Percentiles rank a stretch among this genome's conserved stretches.
Evolutionary conservation across 2,113 vertebrate species (phyloP).

Genomic region (Tachysurus fulvidraco): DNA sequence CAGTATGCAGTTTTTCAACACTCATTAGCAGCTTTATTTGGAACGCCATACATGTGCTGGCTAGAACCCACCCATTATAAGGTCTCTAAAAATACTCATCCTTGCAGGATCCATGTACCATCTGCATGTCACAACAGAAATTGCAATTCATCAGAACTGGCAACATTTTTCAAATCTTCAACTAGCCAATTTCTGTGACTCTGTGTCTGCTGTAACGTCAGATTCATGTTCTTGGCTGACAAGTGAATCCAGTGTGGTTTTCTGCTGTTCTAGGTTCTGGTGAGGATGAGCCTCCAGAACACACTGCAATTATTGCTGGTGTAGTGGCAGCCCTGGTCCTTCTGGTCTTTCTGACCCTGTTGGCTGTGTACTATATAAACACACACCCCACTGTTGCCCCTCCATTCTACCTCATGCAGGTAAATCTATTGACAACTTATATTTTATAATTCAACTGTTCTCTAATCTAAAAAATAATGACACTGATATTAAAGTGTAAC

Average conservation of each 20-base stretch:
- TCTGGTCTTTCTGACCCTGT: slow-evolving; percentile 78
- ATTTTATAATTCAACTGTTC: not conserved
- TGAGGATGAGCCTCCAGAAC: slow-evolving; percentile 66
- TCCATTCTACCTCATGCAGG: slow-evolving; percentile 91
- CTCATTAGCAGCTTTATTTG: not conserved
- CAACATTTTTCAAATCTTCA: not conserved
- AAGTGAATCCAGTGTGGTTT: not conserved
- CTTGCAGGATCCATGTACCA: not conserved
- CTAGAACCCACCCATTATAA: not conserved
- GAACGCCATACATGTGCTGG: not conserved
- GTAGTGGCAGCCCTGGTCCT: slow-evolving; percentile 81
- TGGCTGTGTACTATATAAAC: slow-evolving; percentile 87
- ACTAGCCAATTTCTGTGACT: not conserved
- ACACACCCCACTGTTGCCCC: slow-evolving; percentile 82
- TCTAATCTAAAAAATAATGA: not conserved
- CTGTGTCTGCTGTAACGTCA: not conserved
- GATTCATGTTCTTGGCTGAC: not conserved
- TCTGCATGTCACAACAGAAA: slow-evolving; percentile 1
- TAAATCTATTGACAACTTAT: slow-evolving; percentile 54
- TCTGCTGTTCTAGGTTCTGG: slow-evolving; percentile 40
- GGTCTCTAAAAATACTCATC: not conserved
- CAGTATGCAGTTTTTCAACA: not conserved
- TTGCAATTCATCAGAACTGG: not conserved
- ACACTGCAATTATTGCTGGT: slow-evolving; percentile 84
- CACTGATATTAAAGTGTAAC: not conserved